phyloP scores from a whole-genome alignment of 2,113 vertebrate species.

The Psophia crepitans region DNA sequence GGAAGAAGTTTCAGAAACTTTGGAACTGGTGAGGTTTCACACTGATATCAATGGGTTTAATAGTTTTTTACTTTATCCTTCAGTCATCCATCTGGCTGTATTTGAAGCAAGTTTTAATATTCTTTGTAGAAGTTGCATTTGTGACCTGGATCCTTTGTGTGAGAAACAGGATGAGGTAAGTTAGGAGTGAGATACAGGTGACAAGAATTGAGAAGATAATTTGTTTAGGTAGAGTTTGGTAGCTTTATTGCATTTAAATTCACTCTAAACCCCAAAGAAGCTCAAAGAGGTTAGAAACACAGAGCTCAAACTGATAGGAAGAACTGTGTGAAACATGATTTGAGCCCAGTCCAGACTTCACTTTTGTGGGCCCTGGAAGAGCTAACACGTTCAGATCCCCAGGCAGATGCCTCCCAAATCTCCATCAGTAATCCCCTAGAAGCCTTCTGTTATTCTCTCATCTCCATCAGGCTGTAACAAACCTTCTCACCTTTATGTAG shows the following conservation, averaged over 20 bases:
- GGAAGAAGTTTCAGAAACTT: background rate
- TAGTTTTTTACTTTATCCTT: background rate
- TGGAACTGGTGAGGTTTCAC: background rate
- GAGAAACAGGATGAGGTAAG: background rate
- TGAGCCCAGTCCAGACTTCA: conserved; percentile 48
- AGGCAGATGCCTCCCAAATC: conserved; percentile 53
- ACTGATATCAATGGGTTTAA: background rate
- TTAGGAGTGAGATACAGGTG: background rate
- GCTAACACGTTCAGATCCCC: conserved; percentile 25
- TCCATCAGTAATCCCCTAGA: conserved; percentile 8
- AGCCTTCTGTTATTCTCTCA: conserved; percentile 49
- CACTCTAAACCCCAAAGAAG: background rate
- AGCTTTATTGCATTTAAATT: background rate
- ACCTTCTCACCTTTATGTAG: conserved; percentile 19
- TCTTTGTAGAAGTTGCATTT: background rate
- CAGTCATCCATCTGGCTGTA: background rate
- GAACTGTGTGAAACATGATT: conserved; percentile 34
- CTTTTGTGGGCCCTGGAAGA: conserved; percentile 14
- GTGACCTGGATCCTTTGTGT: background rate
- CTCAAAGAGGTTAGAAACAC: background rate
- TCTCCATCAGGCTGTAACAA: conserved; percentile 53
- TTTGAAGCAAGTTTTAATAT: background rate
- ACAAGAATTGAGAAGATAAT: background rate
- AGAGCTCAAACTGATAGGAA: background rate
- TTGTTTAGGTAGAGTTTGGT: background rate